Conservation (phyloP, 2,888 invertebrate species). For the Lysandra bellargus region DNA sequence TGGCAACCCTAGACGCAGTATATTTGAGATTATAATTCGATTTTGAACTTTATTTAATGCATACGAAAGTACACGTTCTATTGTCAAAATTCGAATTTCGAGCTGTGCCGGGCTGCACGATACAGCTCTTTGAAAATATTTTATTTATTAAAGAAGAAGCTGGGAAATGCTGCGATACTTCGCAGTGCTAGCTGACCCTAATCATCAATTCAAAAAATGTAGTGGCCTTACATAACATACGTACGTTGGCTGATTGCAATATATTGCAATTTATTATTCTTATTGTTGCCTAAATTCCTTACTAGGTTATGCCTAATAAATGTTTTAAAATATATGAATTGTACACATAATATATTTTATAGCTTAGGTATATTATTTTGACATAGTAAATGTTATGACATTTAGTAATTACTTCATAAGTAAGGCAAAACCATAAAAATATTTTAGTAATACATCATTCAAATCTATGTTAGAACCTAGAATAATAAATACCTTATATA, state of each 20-base stretch:
- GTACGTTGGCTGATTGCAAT: neutral
- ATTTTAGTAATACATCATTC: no score
- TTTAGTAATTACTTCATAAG: neutral
- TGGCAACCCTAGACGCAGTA: no score
- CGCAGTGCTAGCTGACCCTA: neutral
- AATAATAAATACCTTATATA: no score
- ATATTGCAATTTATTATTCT: constrained; percentile 7
- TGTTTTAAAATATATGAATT: neutral
- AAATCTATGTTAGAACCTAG: no score
- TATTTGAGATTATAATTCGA: no score
- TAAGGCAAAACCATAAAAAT: neutral
- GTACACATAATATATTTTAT: neutral
- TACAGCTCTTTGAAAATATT: neutral
- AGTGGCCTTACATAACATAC: neutral
- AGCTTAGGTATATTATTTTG: neutral
- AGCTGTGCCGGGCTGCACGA: neutral
- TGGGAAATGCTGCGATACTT: neutral
- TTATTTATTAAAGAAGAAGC: no score
- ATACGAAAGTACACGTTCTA: no score
- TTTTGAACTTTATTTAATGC: no score
- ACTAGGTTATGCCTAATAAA: neutral
- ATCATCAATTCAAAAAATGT: neutral
- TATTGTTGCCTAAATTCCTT: neutral
- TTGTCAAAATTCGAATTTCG: no score
- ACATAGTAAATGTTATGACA: neutral